phyloP scores from a whole-genome alignment of 2,113 vertebrate species.

The Gobiocypris rarus region DNA sequence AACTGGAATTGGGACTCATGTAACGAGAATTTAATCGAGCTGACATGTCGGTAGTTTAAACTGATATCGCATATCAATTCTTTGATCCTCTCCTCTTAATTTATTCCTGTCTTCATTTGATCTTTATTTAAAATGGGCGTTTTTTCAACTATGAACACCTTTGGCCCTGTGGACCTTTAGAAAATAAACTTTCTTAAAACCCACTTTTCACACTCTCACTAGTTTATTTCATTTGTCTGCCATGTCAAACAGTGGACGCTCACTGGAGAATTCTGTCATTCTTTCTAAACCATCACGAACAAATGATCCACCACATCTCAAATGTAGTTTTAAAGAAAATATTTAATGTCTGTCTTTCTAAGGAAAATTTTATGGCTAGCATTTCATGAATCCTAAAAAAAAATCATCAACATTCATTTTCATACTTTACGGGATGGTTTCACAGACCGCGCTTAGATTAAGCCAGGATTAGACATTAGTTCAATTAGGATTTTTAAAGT shows the following conservation, averaged over 20 bases:
- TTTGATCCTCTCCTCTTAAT: slow-evolving; percentile 26
- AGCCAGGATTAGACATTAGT: too few species aligned
- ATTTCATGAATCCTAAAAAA: too few species aligned
- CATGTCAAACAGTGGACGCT: background rate
- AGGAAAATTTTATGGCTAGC: too few species aligned
- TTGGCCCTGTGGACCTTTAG: background rate
- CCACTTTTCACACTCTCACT: background rate
- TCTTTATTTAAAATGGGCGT: background rate
- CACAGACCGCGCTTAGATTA: too few species aligned
- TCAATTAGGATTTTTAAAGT: too few species aligned
- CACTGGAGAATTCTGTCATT: background rate
- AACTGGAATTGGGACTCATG: slow-evolving; percentile 74
- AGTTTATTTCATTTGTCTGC: background rate
- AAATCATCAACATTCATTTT: too few species aligned
- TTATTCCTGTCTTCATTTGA: background rate
- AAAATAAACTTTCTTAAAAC: background rate
- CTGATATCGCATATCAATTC: slow-evolving; percentile 57
- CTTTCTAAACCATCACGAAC: too few species aligned
- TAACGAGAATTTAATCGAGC: slow-evolving; percentile 71
- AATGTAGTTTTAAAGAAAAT: too few species aligned
- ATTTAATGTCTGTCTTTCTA: too few species aligned
- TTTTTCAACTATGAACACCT: background rate
- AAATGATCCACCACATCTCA: too few species aligned
- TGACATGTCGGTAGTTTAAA: slow-evolving; percentile 68
- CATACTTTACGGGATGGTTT: too few species aligned